A percentile compares a stretch with the other conserved stretches of the same genome.
Conservation (phyloP, 2,113 vertebrate species). For the Accipiter cooperii region DNA sequence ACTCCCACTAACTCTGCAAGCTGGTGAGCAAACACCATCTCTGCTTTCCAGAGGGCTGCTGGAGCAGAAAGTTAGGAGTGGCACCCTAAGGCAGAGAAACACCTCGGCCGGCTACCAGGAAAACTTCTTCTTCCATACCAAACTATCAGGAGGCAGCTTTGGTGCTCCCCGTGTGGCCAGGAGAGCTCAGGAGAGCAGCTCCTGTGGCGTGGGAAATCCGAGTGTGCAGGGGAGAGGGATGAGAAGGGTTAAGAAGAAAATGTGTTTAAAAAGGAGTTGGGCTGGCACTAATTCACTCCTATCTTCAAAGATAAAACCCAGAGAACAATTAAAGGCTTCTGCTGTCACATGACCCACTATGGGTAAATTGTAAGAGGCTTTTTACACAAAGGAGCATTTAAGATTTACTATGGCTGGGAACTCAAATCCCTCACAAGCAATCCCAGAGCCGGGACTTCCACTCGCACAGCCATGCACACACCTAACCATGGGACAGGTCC, state of each 20-base stretch:
- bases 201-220: fast-evolving
- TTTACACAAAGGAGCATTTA: background rate
- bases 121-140: background rate
- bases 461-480: background rate
- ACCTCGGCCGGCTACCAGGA: background rate
- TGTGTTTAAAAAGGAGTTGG: background rate
- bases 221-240: background rate
- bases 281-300: background rate
- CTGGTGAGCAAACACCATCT: background rate
- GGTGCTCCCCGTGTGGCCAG: fast-evolving
- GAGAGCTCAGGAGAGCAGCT: background rate
- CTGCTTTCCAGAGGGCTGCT: background rate
- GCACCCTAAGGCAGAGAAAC: background rate
- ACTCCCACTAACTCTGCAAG: background rate
- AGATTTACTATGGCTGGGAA: background rate
- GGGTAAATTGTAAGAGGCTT: background rate
- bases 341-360: background rate
- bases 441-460: background rate
- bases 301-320: background rate
- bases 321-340: constrained; percentile 8
- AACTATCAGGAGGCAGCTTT: background rate
- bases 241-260: background rate
- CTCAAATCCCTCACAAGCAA: background rate
- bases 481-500: background rate
- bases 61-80: background rate